Base-by-base conservation (phyloP, 2,113 vertebrate species). In the Strigops habroptila region DNA sequence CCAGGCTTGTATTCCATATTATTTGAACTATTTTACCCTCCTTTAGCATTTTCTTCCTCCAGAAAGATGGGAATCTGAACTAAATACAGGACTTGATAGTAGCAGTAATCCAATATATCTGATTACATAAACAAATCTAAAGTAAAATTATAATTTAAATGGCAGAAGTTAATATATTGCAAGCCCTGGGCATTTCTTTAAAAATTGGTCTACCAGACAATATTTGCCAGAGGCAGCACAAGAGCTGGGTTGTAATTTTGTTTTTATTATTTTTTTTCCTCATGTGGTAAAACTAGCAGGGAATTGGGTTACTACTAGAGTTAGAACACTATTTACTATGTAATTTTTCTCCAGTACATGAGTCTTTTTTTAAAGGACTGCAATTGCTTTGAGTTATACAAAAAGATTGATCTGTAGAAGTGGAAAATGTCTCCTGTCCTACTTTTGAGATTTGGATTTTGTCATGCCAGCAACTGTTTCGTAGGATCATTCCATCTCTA, bases 351-450 rank as follows among this genome's bases (percentile, higher is more conserved):
- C 87, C 77, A 74, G 67, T 70, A 82, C n/a, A 71, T 9, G 44
- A 87, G 48, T 46, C 78, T 82, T 82, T 96, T 94, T 43, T 59
- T 68, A 87, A 93, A 82, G 77, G 43, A 48, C 62, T 59, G 77
- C 87, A 95, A 91, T 91, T 94, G 84, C 91, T 93, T 67, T 75
- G 82, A 91, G 21, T 94, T 91, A 71, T 60, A 93, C 88, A 92
- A 86, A 95, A 91, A 94, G 87, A 97, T 59, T 95, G 87, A 89
- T 95, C 82, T 86, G 74, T 52, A 79, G 55, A 92, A 91, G 88
- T 74, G 25, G 95, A 93, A 96, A 95, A 96, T 59, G 24, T 70
- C 81, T 91, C 64, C 80, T 82, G 91, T 65, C 92, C 91, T 92
- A 94, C 82, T 93, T 97, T 85, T 7, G 6, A 91, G 73, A 94